A percentile compares a stretch with the other conserved stretches of the same genome.
phyloP scores from a whole-genome alignment of 2,113 vertebrate genomes.

The Dipodomys ordii region DNA sequence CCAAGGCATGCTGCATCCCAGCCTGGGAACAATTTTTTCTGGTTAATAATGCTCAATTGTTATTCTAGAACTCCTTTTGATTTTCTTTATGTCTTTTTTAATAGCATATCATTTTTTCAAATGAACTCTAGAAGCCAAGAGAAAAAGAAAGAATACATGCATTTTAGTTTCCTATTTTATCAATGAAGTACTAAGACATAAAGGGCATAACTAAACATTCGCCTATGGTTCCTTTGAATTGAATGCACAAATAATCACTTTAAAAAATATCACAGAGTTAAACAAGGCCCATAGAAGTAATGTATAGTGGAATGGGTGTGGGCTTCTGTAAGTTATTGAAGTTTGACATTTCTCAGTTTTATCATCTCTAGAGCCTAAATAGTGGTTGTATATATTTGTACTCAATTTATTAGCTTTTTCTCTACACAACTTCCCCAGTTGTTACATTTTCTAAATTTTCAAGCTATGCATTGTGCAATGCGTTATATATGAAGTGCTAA shows the following conservation, averaged over 20 bases:
- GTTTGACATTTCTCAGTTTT: neutral
- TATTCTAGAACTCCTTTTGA: neutral
- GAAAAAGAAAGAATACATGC: neutral
- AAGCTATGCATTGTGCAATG: conserved; percentile 43
- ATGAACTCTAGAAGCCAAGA: conserved; percentile 30
- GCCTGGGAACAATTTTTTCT: conserved; percentile 1
- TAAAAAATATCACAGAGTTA: neutral
- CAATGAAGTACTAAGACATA: neutral
- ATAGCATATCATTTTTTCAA: neutral
- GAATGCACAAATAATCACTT: neutral
- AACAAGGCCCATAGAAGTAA: neutral
- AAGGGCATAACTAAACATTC: conserved; percentile 6
- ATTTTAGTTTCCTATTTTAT: conserved; percentile 38
- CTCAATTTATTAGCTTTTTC: conserved; percentile 41
- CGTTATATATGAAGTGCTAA: conserved; percentile 56
- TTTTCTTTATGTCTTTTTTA: neutral
- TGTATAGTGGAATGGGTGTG: neutral
- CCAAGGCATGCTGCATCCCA: neutral
- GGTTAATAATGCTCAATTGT: conserved; percentile 13
- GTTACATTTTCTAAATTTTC: conserved; percentile 62
- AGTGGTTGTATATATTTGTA: neutral
- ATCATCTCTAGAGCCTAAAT: neutral
- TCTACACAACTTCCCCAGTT: conserved; percentile 62
- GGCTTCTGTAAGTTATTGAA: neutral
- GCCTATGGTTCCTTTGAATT: conserved; percentile 15